Base-by-base conservation (phyloP, 92 coral and sea anemone species). In the Porites evermanni region DNA sequence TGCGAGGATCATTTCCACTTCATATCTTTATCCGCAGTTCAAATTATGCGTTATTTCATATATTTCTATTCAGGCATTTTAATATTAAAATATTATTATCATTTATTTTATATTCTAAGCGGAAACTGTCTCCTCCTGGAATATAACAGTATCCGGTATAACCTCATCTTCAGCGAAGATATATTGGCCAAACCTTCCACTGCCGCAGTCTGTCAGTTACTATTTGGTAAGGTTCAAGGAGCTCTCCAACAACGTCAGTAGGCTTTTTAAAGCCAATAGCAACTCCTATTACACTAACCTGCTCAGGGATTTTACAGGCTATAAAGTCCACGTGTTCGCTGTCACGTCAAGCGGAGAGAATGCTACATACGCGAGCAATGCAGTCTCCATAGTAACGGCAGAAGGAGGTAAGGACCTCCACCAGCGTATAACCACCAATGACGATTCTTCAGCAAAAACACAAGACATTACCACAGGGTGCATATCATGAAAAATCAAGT, bases 211-310 rank as follows among this genome's bases (percentile, higher is more conserved):
- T 4, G 60, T 78, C 44, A 78, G 5, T 64, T 44, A 78, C n/a
- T 78, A 63, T 17, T 47, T 78, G 69, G 72, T 78, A 47, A 78
- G 82, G 72, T 78, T 7, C 82, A 78, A 78, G 69, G 82, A 78
- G 13, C n/a, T 24, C 17, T 68, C 60, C 13, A n/a, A 18, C 50
- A 72, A 59, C 59, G 32, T 78, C 82, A 32, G 82, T 51, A 64
- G 19, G 65, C 71, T 78, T 11, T 64, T 38, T 60, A n/a, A 53
- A 78, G 29, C 14, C 72, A 32, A 38, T 10, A 18, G 58, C 14
- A 61, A 18, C 53, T 60, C 18, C 29, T 20, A 64, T 32, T 64
- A 78, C 56, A 64, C 71, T 3, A 64, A 26, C 72, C 58, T 17
- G 5, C 69, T 78, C 7, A 63, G 12, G 21, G 72, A 38, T 3